Percentiles rank a stretch among this genome's conserved stretches.
Conservation (phyloP, 2,797 vertebrate genomes). For the Siniperca scherzeri region DNA sequence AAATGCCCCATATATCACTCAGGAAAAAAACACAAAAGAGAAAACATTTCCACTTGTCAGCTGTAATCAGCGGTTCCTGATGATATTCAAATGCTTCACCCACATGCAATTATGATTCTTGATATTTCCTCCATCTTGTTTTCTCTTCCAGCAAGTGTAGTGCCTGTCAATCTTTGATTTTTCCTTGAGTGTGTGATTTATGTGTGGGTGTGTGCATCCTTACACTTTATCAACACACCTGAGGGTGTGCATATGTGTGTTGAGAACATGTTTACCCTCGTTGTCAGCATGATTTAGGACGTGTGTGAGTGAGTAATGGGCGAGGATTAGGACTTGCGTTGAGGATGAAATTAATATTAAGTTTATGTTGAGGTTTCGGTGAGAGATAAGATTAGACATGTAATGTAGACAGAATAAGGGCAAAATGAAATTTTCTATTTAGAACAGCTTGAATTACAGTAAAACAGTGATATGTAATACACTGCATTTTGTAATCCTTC, state of each 20-base stretch:
- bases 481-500: background rate
- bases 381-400: background rate
- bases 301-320: constrained; percentile 25
- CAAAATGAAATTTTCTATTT: background rate
- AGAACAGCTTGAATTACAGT: background rate
- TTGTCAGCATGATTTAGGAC: constrained; percentile 44
- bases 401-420: background rate
- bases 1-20: constrained; percentile 13
- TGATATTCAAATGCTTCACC: constrained; percentile 46
- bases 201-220: constrained; percentile 28
- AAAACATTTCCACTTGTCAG: constrained; percentile 31
- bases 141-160: constrained; percentile 17
- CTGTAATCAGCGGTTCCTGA: constrained; percentile 32
- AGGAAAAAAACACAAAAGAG: background rate
- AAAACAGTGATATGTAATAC: background rate
- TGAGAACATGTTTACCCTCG: constrained; percentile 33
- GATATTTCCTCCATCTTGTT: constrained; percentile 50
- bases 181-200: constrained; percentile 16
- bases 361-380: background rate
- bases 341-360: constrained; percentile 16
- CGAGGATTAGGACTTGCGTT: constrained; percentile 7
- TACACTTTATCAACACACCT: constrained; percentile 39
- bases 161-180: constrained; percentile 44
- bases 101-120: constrained; percentile 34
- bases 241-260: constrained; percentile 46